phyloP scores from a whole-genome alignment of 2,888 invertebrate genomes.

The Cancer borealis region DNA sequence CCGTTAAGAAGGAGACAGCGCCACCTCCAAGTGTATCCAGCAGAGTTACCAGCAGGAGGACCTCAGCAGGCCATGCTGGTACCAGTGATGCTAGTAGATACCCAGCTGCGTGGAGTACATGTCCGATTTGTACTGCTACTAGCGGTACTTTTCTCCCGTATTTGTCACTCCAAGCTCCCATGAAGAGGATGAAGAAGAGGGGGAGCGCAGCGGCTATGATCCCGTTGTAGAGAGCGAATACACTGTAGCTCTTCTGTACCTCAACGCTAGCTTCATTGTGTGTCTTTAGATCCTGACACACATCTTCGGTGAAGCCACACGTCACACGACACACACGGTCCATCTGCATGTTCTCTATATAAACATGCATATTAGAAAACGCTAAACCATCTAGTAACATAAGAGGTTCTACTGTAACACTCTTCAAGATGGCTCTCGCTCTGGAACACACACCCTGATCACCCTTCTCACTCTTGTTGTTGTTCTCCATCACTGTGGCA shows the following conservation, averaged over 20 bases:
- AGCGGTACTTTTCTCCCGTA: conserved; percentile 78
- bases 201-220: conserved; percentile 77
- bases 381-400: conserved; percentile 69
- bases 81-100: conserved; percentile 67
- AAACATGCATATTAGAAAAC: conserved; percentile 67
- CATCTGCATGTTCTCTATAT: conserved; percentile 73
- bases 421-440: conserved; percentile 32
- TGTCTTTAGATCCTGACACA: conserved; percentile 54
- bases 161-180: conserved; percentile 79
- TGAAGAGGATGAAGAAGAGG: conserved; percentile 78
- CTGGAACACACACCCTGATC: not conserved
- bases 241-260: conserved; percentile 72
- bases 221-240: conserved; percentile 74
- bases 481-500: not conserved
- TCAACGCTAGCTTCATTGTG: conserved; percentile 60
- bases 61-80: conserved; percentile 72
- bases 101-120: conserved; percentile 78
- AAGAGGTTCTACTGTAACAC: conserved; percentile 69
- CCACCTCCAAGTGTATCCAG: conserved; percentile 75
- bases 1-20: conserved; percentile 76
- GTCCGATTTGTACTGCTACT: conserved; percentile 78
- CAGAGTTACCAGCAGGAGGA: conserved; percentile 70
- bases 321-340: conserved; percentile 63
- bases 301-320: conserved; percentile 39
- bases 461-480: not conserved